Percentiles rank a stretch among this genome's conserved stretches.
These are phyloP conservation scores for Thalassoma bifasciatum DNA, from an alignment of 2,113 vertebrate genomes.

Conservation along the genomic window DNA sequence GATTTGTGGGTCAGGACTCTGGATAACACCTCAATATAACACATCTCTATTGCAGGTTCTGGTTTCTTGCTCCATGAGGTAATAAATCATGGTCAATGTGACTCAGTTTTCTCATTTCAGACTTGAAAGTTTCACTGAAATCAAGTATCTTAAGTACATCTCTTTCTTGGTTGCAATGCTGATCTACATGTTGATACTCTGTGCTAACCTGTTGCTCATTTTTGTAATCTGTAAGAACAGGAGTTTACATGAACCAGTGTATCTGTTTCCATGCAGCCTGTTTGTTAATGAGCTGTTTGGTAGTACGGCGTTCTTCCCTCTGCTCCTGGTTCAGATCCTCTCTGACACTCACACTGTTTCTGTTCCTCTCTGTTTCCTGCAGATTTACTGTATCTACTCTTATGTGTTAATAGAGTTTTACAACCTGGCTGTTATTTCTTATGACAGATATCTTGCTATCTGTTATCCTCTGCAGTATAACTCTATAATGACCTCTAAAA, in stretches of 20 bases:
- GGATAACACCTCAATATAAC: too few species aligned
- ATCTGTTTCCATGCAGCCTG: too few species aligned
- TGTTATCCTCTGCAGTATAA: constrained; percentile 44
- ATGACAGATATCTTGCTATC: constrained; percentile 59
- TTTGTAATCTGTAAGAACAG: too few species aligned
- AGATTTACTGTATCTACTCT: neutral
- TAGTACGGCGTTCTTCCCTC: too few species aligned
- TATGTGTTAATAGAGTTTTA: neutral
- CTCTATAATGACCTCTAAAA: neutral
- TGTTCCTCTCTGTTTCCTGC: constrained; percentile 11
- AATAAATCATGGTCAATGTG: neutral
- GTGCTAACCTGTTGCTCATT: too few species aligned
- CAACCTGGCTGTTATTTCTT: constrained; percentile 41
- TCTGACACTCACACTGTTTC: constrained; percentile 17
- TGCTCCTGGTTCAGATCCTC: constrained; percentile 26
- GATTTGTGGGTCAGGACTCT: too few species aligned
- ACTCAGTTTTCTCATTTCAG: constrained; percentile 5
- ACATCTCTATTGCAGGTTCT: too few species aligned
- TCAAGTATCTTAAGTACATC: neutral
- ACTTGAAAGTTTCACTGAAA: neutral
- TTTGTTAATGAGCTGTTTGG: too few species aligned
- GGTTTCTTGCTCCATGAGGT: too few species aligned
- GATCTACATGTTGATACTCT: too few species aligned
- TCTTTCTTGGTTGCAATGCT: neutral
- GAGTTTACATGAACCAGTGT: too few species aligned